Evolutionary conservation across 2,888 invertebrate genomes (phyloP).

Genomic region (Leptarthrus brevirostris): DNA sequence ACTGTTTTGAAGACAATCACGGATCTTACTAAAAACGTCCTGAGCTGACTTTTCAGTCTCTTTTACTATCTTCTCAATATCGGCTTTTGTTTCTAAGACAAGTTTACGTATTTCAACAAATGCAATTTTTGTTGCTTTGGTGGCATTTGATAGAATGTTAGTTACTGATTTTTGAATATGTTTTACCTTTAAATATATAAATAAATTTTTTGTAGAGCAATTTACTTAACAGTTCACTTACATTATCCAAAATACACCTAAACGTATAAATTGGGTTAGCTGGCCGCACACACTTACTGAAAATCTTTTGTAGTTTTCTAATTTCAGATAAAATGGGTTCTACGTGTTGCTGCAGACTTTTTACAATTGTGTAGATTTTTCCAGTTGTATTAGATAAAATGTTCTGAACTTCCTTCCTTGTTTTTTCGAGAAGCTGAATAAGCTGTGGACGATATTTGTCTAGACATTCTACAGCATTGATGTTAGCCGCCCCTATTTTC

Average conservation of each 20-base stretch:
- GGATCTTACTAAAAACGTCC: neutral
- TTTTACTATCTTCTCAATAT: neutral
- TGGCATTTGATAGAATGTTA: neutral
- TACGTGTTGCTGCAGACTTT: neutral
- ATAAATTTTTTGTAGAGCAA: neutral
- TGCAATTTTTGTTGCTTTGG: neutral
- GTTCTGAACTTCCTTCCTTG: neutral
- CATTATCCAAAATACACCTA: neutral
- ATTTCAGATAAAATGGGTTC: neutral
- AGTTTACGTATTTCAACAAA: neutral
- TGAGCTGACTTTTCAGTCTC: neutral
- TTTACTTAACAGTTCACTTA: neutral
- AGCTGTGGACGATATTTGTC: neutral
- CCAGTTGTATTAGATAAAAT: neutral
- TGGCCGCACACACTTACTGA: neutral
- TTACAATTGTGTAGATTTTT: neutral
- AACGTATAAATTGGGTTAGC: neutral
- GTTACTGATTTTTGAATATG: neutral
- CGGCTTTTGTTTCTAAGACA: neutral
- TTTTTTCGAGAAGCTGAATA: neutral
- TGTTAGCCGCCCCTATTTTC: neutral
- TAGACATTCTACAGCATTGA: neutral
- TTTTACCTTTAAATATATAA: neutral
- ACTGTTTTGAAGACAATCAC: neutral
- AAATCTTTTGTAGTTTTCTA: neutral